Percentiles rank a stretch among this genome's conserved stretches.
These are phyloP conservation scores for Solenopsis fugax DNA, from an alignment of 1,140 invertebrate genomes.

Conservation along the genomic window DNA sequence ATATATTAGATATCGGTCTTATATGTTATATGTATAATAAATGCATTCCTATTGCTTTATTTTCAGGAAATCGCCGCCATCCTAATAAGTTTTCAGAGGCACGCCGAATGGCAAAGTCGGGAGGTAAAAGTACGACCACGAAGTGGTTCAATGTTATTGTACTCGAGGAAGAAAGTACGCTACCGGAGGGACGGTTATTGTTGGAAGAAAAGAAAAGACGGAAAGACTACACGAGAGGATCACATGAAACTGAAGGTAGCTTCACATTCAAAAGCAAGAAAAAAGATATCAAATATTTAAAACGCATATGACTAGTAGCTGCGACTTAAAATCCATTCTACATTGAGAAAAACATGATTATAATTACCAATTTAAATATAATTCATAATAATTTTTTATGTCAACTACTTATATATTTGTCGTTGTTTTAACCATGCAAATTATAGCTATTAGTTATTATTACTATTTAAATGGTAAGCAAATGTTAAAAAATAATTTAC, in stretches of 20 bases:
- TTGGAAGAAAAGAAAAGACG: slow-evolving; percentile 99
- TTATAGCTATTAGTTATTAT: too few relatives aligned
- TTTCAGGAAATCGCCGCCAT: slow-evolving; percentile 98
- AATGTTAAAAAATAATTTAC: too few relatives aligned
- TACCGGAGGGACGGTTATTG: slow-evolving; percentile 99
- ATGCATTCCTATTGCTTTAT: slow-evolving; percentile 63
- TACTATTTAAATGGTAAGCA: too few relatives aligned
- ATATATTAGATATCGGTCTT: background rate
- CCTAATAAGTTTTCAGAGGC: slow-evolving; percentile 98
- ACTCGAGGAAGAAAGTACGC: slow-evolving; percentile 97
- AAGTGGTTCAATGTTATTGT: slow-evolving; percentile 98
- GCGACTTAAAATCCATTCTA: background rate
- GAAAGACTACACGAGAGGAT: slow-evolving; percentile 99
- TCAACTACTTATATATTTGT: too few relatives aligned
- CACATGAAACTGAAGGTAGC: slow-evolving; percentile 99
- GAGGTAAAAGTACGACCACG: slow-evolving; percentile 99
- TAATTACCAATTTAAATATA: too few relatives aligned
- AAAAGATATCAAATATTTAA: background rate
- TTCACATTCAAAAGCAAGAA: background rate
- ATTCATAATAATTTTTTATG: too few relatives aligned
- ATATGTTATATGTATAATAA: slow-evolving; percentile 6
- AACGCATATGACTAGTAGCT: background rate
- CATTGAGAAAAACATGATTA: too few relatives aligned
- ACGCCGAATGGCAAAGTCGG: slow-evolving; percentile 98
- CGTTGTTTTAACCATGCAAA: too few relatives aligned